Conservation (phyloP, 2,113 vertebrate genomes). For the Anguilla japonica region DNA sequence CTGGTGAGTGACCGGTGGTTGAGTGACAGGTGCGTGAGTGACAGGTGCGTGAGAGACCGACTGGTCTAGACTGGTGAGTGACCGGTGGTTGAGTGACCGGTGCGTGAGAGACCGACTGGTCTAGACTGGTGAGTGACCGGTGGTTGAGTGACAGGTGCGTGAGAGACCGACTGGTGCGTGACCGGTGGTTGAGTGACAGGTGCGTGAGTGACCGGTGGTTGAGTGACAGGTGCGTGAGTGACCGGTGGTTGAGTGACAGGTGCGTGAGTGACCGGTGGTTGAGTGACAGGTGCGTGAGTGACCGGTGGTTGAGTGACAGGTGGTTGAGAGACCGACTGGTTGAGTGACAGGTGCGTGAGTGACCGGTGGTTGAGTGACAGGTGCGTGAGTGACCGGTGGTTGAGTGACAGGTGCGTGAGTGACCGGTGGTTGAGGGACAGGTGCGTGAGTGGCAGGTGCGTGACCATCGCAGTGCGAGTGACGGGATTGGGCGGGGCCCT, state of each 20-base stretch:
- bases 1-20: not conserved
- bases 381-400: not conserved
- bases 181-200: not conserved
- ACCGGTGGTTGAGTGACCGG: not conserved
- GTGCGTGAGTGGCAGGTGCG: not conserved
- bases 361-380: not conserved
- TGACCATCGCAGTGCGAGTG: not conserved
- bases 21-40: not conserved
- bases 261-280: too few relatives aligned
- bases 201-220: not conserved
- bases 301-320: not conserved
- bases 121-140: not conserved
- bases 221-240: not conserved
- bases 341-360: too few relatives aligned
- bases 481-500: conserved; percentile 14
- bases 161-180: too few relatives aligned
- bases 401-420: conserved; percentile 3
- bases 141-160: not conserved
- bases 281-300: too few relatives aligned
- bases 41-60: not conserved
- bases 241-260: not conserved
- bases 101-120: not conserved
- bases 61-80: not conserved
- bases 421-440: not conserved
- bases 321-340: too few relatives aligned